A percentile compares a stretch with the other conserved stretches of the same genome.
Conservation (phyloP, 2,888 invertebrate species). For the Idaea straminata region DNA sequence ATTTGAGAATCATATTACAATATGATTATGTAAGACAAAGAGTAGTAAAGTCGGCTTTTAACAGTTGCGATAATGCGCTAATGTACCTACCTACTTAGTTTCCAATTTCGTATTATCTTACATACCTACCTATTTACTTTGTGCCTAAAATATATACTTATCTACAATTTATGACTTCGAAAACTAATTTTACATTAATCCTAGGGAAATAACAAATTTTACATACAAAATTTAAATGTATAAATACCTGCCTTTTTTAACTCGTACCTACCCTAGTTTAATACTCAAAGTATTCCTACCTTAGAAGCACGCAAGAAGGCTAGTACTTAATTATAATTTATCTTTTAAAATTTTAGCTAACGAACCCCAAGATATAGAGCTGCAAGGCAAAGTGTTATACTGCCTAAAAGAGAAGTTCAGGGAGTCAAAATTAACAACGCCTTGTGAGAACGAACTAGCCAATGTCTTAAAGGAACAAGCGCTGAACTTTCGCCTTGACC, state of each 20-base stretch:
- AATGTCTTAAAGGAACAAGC: conserved; percentile 92
- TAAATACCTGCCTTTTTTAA: too few relatives aligned
- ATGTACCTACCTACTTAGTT: not conserved
- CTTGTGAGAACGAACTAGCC: conserved; percentile 91
- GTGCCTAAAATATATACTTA: not conserved
- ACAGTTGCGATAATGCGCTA: not conserved
- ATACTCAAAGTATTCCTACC: too few relatives aligned
- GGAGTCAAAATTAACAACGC: conserved; percentile 84
- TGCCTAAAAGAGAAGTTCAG: conserved; percentile 92
- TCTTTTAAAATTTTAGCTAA: conserved; percentile 50
- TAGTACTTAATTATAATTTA: conserved; percentile 6
- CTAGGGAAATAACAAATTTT: not conserved
- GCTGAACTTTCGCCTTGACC: conserved; percentile 94
- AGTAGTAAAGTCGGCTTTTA: not conserved
- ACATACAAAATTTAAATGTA: not conserved
- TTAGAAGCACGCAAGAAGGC: too few relatives aligned
- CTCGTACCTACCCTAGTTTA: too few relatives aligned
- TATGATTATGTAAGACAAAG: not conserved
- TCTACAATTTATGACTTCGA: not conserved
- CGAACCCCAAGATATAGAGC: conserved; percentile 83
- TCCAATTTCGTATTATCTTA: conserved; percentile 5
- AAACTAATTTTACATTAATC: not conserved
- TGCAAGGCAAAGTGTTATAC: conserved; percentile 90
- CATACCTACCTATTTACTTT: not conserved
- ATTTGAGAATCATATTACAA: not conserved